A percentile compares a stretch with the other conserved stretches of the same genome.
phyloP scores from a whole-genome alignment of 1,140 invertebrate species.

The Lordiphosa clarofinis region DNA sequence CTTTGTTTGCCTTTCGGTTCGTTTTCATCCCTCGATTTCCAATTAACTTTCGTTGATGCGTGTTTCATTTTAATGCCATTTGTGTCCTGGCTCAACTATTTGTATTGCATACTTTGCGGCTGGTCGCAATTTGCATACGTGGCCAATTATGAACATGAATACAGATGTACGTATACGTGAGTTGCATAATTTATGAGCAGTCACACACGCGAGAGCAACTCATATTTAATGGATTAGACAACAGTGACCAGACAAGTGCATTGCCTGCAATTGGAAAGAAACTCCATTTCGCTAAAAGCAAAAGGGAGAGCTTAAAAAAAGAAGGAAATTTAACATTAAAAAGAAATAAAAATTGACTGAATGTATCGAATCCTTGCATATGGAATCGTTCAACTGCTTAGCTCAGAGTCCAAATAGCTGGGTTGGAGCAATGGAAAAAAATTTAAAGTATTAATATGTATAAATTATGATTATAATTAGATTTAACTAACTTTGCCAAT shows the following conservation, averaged over 20 bases:
- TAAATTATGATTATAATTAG: too few relatives aligned
- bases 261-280: background rate
- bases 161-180: slow-evolving; percentile 38
- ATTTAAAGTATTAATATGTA: too few relatives aligned
- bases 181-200: slow-evolving; percentile 48
- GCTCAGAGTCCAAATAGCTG: too few relatives aligned
- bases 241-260: slow-evolving; percentile 2
- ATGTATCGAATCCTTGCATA: too few relatives aligned
- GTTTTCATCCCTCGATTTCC: slow-evolving; percentile 40
- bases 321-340: too few relatives aligned
- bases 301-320: too few relatives aligned
- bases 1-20: slow-evolving; percentile 39
- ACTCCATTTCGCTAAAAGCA: background rate
- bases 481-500: too few relatives aligned
- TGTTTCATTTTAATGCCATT: slow-evolving; percentile 58
- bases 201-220: slow-evolving; percentile 1
- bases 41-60: slow-evolving; percentile 75
- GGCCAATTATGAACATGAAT: slow-evolving; percentile 58
- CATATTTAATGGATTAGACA: slow-evolving; percentile 29
- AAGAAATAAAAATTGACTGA: too few relatives aligned
- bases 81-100: slow-evolving; percentile 33
- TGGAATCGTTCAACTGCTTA: too few relatives aligned
- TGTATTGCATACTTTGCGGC: slow-evolving; percentile 65
- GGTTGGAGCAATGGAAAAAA: too few relatives aligned
- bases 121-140: slow-evolving; percentile 61